Evolutionary conservation across 2,888 invertebrate genomes (phyloP).

Genomic region (Aromia moschata): DNA sequence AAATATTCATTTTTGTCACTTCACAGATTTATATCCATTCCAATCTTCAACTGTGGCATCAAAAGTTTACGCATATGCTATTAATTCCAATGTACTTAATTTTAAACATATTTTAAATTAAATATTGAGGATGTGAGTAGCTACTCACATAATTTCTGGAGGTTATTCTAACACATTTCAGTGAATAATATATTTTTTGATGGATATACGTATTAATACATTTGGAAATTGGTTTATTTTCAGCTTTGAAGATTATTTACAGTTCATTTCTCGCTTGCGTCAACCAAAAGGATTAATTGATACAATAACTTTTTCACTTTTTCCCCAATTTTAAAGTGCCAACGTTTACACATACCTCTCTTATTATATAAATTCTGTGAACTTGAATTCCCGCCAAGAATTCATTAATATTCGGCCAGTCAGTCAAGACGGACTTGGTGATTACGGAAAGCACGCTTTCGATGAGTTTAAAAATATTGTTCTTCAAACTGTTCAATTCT

Average conservation of each 20-base stretch:
- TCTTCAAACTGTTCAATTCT: conserved; percentile 41
- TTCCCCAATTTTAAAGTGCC: conserved; percentile 26
- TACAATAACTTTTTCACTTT: conserved; percentile 2
- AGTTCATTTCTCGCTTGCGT: background rate
- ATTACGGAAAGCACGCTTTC: conserved; percentile 16
- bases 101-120: too few relatives aligned
- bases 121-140: too few relatives aligned
- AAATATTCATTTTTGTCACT: too few relatives aligned
- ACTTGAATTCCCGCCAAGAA: conserved; percentile 40
- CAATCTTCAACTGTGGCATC: too few relatives aligned
- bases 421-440: conserved; percentile 18
- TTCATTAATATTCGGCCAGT: conserved; percentile 36
- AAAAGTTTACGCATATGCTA: too few relatives aligned
- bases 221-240: conserved; percentile 1
- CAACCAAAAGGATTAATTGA: conserved; percentile 1
- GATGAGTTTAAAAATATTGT: conserved; percentile 44
- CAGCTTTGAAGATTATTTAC: conserved; percentile 4
- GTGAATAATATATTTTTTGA: too few relatives aligned
- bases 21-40: too few relatives aligned
- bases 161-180: too few relatives aligned
- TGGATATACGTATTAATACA: background rate
- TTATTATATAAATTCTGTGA: conserved; percentile 39
- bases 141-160: too few relatives aligned
- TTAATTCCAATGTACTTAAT: too few relatives aligned
- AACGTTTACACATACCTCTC: conserved; percentile 13